Evolutionary conservation across 2,113 vertebrate genomes (phyloP).

Genomic region (Ceuthmochares aereus): DNA sequence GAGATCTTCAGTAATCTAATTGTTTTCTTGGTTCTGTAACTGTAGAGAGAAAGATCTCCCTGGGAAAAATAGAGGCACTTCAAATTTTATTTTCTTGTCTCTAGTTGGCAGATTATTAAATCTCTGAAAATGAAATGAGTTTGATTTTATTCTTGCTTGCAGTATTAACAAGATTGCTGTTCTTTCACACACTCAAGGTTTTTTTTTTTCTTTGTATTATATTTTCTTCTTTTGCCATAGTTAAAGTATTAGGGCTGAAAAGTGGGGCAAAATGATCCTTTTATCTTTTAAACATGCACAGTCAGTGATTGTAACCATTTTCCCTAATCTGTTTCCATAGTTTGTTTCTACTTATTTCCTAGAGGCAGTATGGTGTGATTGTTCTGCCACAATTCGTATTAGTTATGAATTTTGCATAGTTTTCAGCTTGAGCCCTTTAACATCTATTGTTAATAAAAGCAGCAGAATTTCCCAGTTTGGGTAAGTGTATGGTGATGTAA

Average conservation of each 20-base stretch:
- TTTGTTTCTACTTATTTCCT: conserved; percentile 62
- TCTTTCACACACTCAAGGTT: conserved; percentile 4
- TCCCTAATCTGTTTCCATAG: conserved; percentile 51
- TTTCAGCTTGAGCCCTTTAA: conserved; percentile 45
- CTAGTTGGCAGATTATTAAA: neutral
- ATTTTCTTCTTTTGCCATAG: conserved; percentile 30
- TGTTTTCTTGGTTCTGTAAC: neutral
- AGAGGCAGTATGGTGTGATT: conserved; percentile 30
- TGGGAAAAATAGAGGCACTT: neutral
- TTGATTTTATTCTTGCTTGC: conserved; percentile 29
- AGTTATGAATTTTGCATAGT: conserved; percentile 38
- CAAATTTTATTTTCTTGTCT: neutral
- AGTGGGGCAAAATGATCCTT: conserved; percentile 56
- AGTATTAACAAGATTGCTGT: conserved; percentile 4
- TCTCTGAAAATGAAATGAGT: neutral
- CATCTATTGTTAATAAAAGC: conserved; percentile 40
- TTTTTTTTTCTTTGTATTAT: conserved; percentile 35
- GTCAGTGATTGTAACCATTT: conserved; percentile 36
- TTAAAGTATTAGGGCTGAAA: conserved; percentile 18
- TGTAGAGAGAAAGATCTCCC: neutral
- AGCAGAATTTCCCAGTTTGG: neutral
- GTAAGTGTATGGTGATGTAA: neutral
- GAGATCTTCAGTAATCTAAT: neutral
- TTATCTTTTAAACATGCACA: conserved; percentile 51
- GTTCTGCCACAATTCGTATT: conserved; percentile 11